phyloP scores from a whole-genome alignment of 1,140 invertebrate genomes.

The Metopolophium dirhodum region DNA sequence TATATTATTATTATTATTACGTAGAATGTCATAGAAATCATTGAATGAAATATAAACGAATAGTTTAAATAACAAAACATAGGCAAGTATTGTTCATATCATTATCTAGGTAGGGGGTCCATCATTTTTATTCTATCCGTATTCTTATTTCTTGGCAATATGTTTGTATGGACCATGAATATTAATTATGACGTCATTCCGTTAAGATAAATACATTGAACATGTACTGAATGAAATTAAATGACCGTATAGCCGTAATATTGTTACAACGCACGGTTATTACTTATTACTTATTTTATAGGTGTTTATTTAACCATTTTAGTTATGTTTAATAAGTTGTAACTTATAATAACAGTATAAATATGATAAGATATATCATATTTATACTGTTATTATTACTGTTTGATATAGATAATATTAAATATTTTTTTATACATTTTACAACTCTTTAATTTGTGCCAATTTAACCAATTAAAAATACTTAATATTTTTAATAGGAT shows the following conservation, averaged over 20 bases:
- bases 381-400: too few species aligned
- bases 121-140: conserved; percentile 32
- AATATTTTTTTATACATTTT: background rate
- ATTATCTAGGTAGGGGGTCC: background rate
- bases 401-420: too few species aligned
- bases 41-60: background rate
- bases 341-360: background rate
- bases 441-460: background rate
- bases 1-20: background rate
- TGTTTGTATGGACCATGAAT: conserved; percentile 17
- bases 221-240: background rate
- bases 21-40: background rate
- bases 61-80: background rate
- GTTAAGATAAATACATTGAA: conserved; percentile 25
- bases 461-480: background rate
- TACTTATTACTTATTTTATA: too few species aligned
- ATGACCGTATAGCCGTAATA: background rate
- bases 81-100: background rate
- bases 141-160: conserved; percentile 31
- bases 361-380: too few species aligned
- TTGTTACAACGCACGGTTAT: background rate
- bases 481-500: background rate
- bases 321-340: background rate
- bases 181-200: conserved; percentile 48
- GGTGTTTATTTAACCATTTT: background rate